A percentile compares a stretch with the other conserved stretches of the same genome.
These are phyloP conservation scores for Rhadinocentrus ornatus DNA, from an alignment of 2,797 vertebrate species.

Conservation along the genomic window DNA sequence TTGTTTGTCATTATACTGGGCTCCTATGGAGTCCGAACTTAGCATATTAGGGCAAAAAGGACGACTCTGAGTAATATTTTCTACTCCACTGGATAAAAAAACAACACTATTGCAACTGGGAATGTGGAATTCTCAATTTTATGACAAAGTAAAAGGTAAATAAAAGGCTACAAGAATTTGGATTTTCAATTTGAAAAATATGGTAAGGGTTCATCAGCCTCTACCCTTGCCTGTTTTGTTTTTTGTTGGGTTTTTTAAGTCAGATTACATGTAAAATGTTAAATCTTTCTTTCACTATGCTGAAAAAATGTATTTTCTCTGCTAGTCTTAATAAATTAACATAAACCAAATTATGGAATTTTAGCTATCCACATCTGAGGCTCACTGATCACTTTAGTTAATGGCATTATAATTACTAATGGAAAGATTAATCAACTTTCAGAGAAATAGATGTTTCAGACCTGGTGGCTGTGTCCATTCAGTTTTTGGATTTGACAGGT, in stretches of 20 bases:
- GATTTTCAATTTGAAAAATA: not conserved
- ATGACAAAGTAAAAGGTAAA: not conserved
- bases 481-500: not conserved
- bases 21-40: not conserved
- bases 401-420: not conserved
- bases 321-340: not conserved
- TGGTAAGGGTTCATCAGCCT: not conserved
- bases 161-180: not conserved
- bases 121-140: not conserved
- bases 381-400: not conserved
- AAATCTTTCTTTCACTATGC: not conserved
- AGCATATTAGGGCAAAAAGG: not conserved
- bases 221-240: not conserved
- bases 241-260: not conserved
- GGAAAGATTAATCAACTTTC: not conserved
- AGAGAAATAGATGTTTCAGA: not conserved
- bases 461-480: not conserved
- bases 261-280: not conserved
- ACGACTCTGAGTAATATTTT: not conserved
- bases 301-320: not conserved
- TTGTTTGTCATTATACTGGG: not conserved
- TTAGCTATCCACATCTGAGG: not conserved
- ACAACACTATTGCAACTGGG: not conserved
- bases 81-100: not conserved
- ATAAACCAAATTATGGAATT: not conserved